Base-by-base conservation (phyloP, 2,888 invertebrate species). In the Tigriopus californicus region DNA sequence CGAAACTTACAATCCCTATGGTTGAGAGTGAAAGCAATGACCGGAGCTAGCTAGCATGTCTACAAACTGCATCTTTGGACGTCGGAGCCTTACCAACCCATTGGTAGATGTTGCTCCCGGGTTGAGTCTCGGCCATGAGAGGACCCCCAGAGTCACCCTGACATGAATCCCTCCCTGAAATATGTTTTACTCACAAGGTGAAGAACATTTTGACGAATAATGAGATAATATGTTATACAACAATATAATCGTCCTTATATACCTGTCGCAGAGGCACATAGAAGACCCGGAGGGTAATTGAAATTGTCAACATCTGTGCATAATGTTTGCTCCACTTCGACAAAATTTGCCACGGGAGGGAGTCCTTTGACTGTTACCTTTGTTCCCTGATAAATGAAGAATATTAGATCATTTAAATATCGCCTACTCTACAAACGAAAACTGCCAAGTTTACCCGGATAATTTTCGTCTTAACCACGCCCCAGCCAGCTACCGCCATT, bases 71-170 rank as follows among this genome's bases (percentile, higher is more conserved):
- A n/a, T n/a, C n/a, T n/a, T n/a, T n/a, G n/a, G n/a, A n/a, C n/a
- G n/a, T n/a, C n/a, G n/a, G n/a, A 8, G 8, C 3, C 40, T 41
- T 54, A 54, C 54, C 58, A 33, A 58, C 20, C 58, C 58, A 58
- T 15, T 42, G 25, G 41, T 49, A 58, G 15, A 18, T 48, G 10
- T 13, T 5, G n/a, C 47, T 47, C 13, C 33, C 33, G 10, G 25
- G 15, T 52, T 52, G 52, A 8, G 33, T 33, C 33, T 40, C 40
- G 6, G 15, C 48, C 40, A 58, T 49, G 20, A 58, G 33, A 49
- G 58, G 58, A n/a, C 58, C 58, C 18, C 58, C 58, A 1, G 47
- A 47, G 58, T 58, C 58, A 13, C 58, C 58, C 25, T 58, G 58
- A 24, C 58, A 58, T 24, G 58, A 58, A 46, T 58, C 58, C 11